A percentile compares a stretch with the other conserved stretches of the same genome.
These are phyloP conservation scores for Oikopleura dioica DNA, from an alignment of 23 tunicate species.

Conservation along the genomic window DNA sequence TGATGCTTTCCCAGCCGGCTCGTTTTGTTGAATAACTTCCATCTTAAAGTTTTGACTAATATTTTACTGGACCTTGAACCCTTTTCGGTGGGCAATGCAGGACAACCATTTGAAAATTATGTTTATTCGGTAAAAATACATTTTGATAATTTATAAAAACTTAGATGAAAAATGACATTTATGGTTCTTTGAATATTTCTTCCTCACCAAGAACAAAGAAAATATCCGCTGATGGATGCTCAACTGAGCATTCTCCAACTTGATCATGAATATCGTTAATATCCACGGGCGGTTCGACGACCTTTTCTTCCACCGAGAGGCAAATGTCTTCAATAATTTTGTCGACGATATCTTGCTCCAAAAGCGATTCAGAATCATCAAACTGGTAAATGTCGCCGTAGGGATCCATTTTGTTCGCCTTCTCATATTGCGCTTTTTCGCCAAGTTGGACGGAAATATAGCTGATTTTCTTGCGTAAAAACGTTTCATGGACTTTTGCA, in stretches of 20 bases:
- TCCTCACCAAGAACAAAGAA: not conserved
- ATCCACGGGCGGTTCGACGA: not conserved
- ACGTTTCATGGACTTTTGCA: not conserved
- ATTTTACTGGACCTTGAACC: too few relatives aligned
- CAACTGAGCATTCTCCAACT: not conserved
- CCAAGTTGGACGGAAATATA: not conserved
- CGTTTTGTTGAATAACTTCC: not conserved
- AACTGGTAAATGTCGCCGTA: not conserved
- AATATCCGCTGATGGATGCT: not conserved
- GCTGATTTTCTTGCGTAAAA: not conserved
- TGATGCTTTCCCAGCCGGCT: not conserved
- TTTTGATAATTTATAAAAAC: too few relatives aligned
- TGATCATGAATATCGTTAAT: not conserved
- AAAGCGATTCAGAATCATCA: not conserved
- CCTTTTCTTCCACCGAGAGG: not conserved
- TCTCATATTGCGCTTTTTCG: not conserved
- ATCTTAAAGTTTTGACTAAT: too few relatives aligned
- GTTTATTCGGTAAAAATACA: too few relatives aligned
- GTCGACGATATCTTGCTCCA: not conserved
- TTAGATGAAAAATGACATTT: too few relatives aligned
- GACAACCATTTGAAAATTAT: too few relatives aligned
- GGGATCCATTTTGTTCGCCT: not conserved
- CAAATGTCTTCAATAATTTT: not conserved
- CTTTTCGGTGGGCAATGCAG: too few relatives aligned
- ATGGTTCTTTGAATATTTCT: too few relatives aligned